Evolutionary conservation across 2,113 vertebrate species (phyloP).

Genomic region (Xenus cinereus): DNA sequence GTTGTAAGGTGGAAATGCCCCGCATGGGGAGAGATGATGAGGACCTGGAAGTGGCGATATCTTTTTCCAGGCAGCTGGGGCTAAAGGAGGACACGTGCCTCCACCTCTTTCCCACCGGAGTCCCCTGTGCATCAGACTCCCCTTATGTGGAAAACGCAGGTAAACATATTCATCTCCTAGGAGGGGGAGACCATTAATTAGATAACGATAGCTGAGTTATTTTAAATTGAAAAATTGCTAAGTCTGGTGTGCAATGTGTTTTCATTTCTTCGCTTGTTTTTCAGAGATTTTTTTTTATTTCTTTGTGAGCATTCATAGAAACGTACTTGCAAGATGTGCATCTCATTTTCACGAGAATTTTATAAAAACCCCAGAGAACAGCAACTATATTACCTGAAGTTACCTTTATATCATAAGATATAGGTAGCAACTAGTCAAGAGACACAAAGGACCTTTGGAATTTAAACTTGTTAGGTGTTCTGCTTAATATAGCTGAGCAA

Average conservation of each 20-base stretch:
- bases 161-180: neutral
- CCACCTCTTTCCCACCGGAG: neutral
- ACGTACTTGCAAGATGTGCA: neutral
- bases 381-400: slow-evolving; percentile 49
- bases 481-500: slow-evolving; percentile 32
- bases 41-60: neutral
- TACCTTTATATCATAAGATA: slow-evolving; percentile 44
- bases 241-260: neutral
- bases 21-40: rapidly evolving
- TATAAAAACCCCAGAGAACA: neutral
- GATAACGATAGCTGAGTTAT: neutral
- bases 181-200: neutral
- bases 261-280: neutral
- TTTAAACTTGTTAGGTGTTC: slow-evolving; percentile 62
- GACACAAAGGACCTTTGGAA: slow-evolving; percentile 52
- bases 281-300: neutral
- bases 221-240: neutral
- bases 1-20: neutral
- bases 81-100: neutral
- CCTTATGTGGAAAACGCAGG: neutral
- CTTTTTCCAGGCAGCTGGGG: neutral
- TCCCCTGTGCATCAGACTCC: neutral
- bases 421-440: slow-evolving; percentile 48
- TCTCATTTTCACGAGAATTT: slow-evolving; percentile 5
- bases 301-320: neutral